Percentiles rank a stretch among this genome's conserved stretches.
Conservation (phyloP, 2,797 vertebrate genomes). For the Sarcophilus harrisii region DNA sequence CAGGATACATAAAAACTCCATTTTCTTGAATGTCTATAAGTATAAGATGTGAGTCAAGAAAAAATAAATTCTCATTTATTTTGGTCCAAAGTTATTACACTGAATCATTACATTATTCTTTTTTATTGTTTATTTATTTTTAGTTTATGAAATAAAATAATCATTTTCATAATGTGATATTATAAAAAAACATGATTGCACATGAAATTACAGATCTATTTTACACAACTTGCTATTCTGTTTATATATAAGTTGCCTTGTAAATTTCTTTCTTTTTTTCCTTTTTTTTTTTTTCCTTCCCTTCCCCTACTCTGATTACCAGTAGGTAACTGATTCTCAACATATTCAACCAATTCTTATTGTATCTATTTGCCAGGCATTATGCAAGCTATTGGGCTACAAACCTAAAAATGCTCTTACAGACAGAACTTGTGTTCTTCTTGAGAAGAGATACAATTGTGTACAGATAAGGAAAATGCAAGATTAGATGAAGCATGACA, state of each 20-base stretch:
- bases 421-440: neutral
- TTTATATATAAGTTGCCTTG: neutral
- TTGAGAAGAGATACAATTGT: neutral
- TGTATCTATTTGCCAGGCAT: neutral
- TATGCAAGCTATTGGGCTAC: neutral
- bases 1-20: neutral
- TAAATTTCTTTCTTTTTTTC: neutral
- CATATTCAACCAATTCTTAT: neutral
- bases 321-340: neutral
- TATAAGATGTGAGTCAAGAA: neutral
- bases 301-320: rapidly evolving
- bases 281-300: too few relatives aligned
- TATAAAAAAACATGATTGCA: neutral
- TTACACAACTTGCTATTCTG: neutral
- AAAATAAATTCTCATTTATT: neutral
- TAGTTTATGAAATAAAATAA: neutral
- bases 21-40: neutral
- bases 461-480: neutral
- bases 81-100: neutral
- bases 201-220: neutral
- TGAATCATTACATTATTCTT: neutral
- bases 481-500: neutral
- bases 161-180: neutral
- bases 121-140: neutral
- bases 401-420: neutral